Conservation (phyloP, 2,888 invertebrate species). For the Spilosoma lubricipeda region DNA sequence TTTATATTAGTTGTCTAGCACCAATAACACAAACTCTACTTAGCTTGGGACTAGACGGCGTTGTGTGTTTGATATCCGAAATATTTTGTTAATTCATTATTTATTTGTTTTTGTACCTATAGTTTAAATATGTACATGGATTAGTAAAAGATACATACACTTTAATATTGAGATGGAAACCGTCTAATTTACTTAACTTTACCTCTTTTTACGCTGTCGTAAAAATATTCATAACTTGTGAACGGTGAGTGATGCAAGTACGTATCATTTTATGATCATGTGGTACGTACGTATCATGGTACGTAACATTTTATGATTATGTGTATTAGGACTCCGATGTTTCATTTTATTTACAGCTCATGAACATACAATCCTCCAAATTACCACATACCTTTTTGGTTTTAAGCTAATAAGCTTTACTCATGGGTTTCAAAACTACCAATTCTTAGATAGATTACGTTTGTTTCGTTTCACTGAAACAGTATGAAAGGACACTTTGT, state of each 20-base stretch:
- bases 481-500: no score
- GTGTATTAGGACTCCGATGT: not conserved
- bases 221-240: not conserved
- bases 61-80: no score
- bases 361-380: not conserved
- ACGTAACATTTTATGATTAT: not conserved
- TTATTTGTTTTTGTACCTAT: no score
- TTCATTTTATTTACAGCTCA: not conserved
- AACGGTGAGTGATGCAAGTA: not conserved
- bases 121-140: no score
- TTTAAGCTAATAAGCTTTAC: not conserved
- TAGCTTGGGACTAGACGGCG: no score
- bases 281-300: no score
- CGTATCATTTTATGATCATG: not conserved
- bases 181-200: not conserved
- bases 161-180: not conserved
- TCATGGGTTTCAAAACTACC: not conserved
- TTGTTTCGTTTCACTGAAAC: no score
- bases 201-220: not conserved
- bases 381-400: not conserved
- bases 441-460: no score
- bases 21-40: no score
- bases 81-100: no score
- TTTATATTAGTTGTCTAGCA: no score
- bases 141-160: no score